These are phyloP conservation scores for Synanthedon myopaeformis DNA, from an alignment of 2,888 invertebrate species.

Conservation along the genomic window DNA sequence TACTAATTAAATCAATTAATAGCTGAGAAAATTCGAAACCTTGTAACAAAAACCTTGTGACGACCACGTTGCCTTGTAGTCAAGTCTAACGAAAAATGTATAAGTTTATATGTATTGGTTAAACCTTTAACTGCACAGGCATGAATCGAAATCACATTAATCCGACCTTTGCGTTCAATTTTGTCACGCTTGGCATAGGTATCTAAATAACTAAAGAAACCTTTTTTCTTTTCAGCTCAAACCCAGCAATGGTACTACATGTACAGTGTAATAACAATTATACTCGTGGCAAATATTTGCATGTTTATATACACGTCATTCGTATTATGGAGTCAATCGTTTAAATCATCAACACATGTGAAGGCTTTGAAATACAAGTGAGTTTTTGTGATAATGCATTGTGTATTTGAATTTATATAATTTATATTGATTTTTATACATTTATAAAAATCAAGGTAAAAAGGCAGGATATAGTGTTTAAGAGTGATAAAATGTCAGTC, in stretches of 20 bases:
- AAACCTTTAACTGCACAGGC: too few relatives aligned
- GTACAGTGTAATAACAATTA: constrained; percentile 73
- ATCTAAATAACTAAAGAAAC: too few relatives aligned
- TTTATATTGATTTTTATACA: background rate
- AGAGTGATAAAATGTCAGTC: too few relatives aligned
- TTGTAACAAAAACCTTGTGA: too few relatives aligned
- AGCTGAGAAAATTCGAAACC: too few relatives aligned
- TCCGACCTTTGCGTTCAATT: too few relatives aligned
- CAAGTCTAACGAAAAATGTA: too few relatives aligned
- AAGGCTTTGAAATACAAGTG: constrained; percentile 69
- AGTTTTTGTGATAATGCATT: constrained; percentile 11
- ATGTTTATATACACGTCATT: constrained; percentile 72
- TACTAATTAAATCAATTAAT: too few relatives aligned
- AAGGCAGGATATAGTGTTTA: background rate
- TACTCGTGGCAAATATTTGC: constrained; percentile 67
- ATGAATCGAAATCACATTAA: too few relatives aligned
- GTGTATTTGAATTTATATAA: background rate
- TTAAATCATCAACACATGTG: constrained; percentile 44
- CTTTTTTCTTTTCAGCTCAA: constrained; percentile 37
- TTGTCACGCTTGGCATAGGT: too few relatives aligned
- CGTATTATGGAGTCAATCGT: constrained; percentile 65
- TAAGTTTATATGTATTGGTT: too few relatives aligned
- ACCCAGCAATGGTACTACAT: constrained; percentile 72
- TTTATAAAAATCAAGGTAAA: background rate
- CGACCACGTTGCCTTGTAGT: too few relatives aligned